These are phyloP conservation scores for Monochamus alternatus DNA, from an alignment of 2,888 invertebrate genomes.

Conservation along the genomic window DNA sequence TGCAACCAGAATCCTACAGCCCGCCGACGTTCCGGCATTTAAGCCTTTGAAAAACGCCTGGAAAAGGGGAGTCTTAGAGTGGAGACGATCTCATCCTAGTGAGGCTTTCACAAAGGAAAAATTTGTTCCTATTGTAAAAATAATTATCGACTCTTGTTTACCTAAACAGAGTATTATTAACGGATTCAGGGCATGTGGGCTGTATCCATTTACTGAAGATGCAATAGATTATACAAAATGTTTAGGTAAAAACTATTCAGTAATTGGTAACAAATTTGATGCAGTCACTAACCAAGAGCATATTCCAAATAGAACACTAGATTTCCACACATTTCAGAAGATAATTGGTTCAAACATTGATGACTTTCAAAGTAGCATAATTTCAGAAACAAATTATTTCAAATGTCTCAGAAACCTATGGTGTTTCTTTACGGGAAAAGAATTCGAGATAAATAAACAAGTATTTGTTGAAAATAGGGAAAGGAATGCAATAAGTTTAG, in stretches of 20 bases:
- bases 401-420: slow-evolving; percentile 2
- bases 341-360: not conserved
- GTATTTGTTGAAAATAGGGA: not conserved
- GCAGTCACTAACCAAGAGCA: not conserved
- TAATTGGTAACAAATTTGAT: not conserved
- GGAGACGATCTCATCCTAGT: slow-evolving; percentile 54
- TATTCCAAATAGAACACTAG: not conserved
- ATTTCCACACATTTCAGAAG: not conserved
- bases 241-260: not conserved
- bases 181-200: not conserved
- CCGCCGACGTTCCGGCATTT: not conserved
- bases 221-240: slow-evolving; percentile 1
- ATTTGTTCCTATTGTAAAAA: slow-evolving; percentile 39
- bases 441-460: not conserved
- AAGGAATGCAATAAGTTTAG: not conserved
- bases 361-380: not conserved
- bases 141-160: not conserved
- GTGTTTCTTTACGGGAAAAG: not conserved
- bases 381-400: not conserved
- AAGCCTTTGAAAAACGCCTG: slow-evolving; percentile 52
- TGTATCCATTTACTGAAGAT: not conserved
- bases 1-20: slow-evolving; percentile 48
- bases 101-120: slow-evolving; percentile 40
- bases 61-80: slow-evolving; percentile 59
- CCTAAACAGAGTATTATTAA: slow-evolving; percentile 5